phyloP scores from a whole-genome alignment of 1,140 invertebrate genomes.

The Eriocheir sinensis region DNA sequence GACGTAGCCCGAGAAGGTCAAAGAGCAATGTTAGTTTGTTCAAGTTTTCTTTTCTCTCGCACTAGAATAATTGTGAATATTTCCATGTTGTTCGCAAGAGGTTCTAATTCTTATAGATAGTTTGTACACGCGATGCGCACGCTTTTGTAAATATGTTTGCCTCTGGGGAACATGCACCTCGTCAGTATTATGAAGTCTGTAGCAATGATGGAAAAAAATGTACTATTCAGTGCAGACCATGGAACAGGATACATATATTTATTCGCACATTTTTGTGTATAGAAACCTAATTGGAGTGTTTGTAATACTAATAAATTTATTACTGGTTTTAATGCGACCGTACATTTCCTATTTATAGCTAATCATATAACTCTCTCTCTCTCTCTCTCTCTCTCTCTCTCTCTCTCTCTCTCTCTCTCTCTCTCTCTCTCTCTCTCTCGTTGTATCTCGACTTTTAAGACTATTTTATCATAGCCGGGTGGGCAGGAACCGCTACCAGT shows the following conservation, averaged over 20 bases:
- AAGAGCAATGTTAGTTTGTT: background rate
- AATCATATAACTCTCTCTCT: background rate
- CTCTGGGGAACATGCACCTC: background rate
- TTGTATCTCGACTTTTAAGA: too few species aligned
- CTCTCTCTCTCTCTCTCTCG: background rate
- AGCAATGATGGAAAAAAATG: background rate
- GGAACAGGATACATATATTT: background rate
- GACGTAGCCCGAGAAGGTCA: too few species aligned
- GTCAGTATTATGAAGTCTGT: background rate
- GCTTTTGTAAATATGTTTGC: background rate
- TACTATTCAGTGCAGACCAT: background rate
- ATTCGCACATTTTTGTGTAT: constrained; percentile 25
- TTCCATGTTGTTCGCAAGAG: background rate
- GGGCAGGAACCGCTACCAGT: too few species aligned
- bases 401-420: constrained; percentile 14
- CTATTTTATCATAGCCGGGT: too few species aligned
- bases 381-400: background rate
- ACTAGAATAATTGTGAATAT: background rate
- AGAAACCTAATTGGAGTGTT: background rate
- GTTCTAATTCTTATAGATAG: background rate
- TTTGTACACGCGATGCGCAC: constrained; percentile 23
- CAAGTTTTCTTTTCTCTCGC: background rate
- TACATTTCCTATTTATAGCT: background rate
- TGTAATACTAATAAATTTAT: constrained; percentile 19
- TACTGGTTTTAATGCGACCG: background rate